Percentiles rank a stretch among this genome's conserved stretches.
phyloP scores from a whole-genome alignment of 2,888 invertebrate species.

The Athalia rosae region DNA sequence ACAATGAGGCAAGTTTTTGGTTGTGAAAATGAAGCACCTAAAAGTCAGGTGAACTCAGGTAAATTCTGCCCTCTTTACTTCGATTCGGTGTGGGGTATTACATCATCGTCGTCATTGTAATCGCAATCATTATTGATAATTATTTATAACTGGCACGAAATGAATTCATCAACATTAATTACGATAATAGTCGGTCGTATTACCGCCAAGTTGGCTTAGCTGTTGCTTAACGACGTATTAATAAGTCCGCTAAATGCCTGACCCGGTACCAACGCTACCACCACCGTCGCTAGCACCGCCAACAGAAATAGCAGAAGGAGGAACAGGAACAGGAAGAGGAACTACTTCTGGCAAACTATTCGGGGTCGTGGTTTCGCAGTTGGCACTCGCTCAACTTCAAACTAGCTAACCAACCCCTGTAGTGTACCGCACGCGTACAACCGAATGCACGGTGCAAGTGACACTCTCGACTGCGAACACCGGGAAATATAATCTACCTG shows the following conservation, averaged over 20 bases:
- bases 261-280: not conserved
- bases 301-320: no score
- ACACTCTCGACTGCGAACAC: slow-evolving; percentile 4
- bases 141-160: not conserved
- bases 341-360: slow-evolving; percentile 17
- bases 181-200: not conserved
- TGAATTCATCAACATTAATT: slow-evolving; percentile 27
- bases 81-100: no score
- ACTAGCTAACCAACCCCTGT: not conserved
- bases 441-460: slow-evolving; percentile 14
- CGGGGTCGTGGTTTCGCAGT: slow-evolving; percentile 10
- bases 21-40: no score
- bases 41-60: no score
- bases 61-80: no score
- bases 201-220: slow-evolving; percentile 14
- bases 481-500: not conserved
- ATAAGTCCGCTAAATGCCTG: slow-evolving; percentile 33
- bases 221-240: slow-evolving; percentile 31
- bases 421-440: not conserved
- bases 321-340: no score
- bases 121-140: no score
- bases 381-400: slow-evolving; percentile 27
- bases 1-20: no score
- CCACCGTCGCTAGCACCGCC: not conserved
- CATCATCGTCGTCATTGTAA: no score